Conservation (phyloP, 2,888 invertebrate genomes). For the Lottia gigantea region DNA sequence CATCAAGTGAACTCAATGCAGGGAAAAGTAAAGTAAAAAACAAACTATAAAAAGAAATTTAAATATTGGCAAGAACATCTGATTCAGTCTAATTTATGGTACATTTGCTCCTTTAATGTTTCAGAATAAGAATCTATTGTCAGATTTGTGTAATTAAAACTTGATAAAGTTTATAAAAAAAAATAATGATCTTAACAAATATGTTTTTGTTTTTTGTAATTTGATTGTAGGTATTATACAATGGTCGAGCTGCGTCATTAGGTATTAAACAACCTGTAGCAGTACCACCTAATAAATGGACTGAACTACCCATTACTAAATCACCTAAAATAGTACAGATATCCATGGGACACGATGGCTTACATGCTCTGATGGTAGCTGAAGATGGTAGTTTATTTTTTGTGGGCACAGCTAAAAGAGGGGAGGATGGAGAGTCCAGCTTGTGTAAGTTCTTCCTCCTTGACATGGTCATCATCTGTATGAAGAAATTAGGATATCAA, state of each 20-base stretch:
- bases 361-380: slow-evolving; percentile 89
- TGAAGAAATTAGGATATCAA: too few relatives aligned
- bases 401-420: slow-evolving; percentile 86
- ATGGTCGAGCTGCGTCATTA: slow-evolving; percentile 86
- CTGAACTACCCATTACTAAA: slow-evolving; percentile 75
- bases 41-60: too few relatives aligned
- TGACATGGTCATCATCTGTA: too few relatives aligned
- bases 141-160: too few relatives aligned
- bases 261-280: slow-evolving; percentile 78
- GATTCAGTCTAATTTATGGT: background rate
- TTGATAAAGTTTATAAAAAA: too few relatives aligned
- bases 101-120: too few relatives aligned
- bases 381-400: slow-evolving; percentile 93
- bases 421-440: slow-evolving; percentile 91
- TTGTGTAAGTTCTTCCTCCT: slow-evolving; percentile 39
- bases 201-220: too few relatives aligned
- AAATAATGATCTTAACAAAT: too few relatives aligned
- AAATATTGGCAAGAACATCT: background rate
- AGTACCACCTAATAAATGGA: slow-evolving; percentile 65
- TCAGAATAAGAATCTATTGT: too few relatives aligned
- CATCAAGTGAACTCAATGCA: too few relatives aligned
- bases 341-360: slow-evolving; percentile 92
- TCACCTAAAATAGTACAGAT: slow-evolving; percentile 81
- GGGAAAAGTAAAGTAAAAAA: too few relatives aligned
- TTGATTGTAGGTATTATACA: slow-evolving; percentile 78